Evolutionary conservation across 2,888 invertebrate species (phyloP).

Genomic region (Oligia latruncula): DNA sequence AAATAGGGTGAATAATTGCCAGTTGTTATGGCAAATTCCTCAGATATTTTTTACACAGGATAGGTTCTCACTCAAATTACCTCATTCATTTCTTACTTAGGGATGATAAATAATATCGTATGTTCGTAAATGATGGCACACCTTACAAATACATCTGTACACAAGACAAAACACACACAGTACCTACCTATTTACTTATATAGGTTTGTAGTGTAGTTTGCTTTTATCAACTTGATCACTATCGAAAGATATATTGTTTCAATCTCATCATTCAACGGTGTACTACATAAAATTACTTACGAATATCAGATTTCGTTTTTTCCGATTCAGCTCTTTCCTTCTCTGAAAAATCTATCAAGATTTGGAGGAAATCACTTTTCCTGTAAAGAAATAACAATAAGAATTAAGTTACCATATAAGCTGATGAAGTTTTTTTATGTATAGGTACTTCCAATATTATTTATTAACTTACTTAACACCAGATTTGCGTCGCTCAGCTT

Average conservation of each 20-base stretch:
- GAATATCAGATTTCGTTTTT: slow-evolving; percentile 64
- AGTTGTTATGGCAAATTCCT: not conserved
- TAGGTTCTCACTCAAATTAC: not conserved
- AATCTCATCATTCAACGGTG: not conserved
- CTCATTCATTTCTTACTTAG: not conserved
- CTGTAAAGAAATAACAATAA: slow-evolving; percentile 71
- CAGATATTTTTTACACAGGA: not conserved
- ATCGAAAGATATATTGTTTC: too few relatives aligned
- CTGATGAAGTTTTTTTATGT: not conserved
- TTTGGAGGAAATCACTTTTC: slow-evolving; percentile 86
- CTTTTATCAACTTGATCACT: not conserved
- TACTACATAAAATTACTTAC: slow-evolving; percentile 67
- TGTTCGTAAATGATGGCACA: not conserved
- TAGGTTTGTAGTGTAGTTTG: not conserved
- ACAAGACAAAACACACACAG: not conserved
- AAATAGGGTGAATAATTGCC: not conserved
- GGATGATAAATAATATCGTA: not conserved
- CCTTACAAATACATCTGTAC: slow-evolving; percentile 3
- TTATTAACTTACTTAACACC: slow-evolving; percentile 76
- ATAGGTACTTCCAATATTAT: slow-evolving; percentile 4
- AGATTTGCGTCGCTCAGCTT: slow-evolving; percentile 79
- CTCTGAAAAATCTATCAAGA: slow-evolving; percentile 85
- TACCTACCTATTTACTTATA: not conserved
- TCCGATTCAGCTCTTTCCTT: slow-evolving; percentile 77
- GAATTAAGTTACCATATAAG: not conserved